Percentiles rank a stretch among this genome's conserved stretches.
Conservation (phyloP, 2,888 invertebrate species). For the Rhodophaea formosa region DNA sequence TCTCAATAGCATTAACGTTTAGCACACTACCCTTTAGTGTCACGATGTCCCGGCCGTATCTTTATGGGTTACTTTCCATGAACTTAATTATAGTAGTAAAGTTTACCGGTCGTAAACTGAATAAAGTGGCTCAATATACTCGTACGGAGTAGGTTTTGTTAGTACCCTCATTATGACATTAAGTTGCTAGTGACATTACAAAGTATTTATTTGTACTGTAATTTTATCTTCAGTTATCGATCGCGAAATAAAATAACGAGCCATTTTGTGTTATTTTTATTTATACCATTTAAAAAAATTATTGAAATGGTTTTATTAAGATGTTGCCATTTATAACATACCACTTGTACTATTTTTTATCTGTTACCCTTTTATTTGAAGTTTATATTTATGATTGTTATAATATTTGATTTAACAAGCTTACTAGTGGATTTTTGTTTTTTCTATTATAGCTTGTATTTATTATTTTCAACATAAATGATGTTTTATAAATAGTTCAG, state of each 20-base stretch:
- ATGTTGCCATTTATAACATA: too few species aligned
- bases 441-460: too few species aligned
- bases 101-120: conserved; percentile 16
- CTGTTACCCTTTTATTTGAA: too few species aligned
- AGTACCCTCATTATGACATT: neutral
- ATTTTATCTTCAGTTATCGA: neutral
- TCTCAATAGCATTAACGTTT: conserved; percentile 5
- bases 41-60: neutral
- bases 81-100: conserved; percentile 16
- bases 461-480: too few species aligned
- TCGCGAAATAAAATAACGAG: neutral
- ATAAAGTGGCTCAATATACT: conserved; percentile 2
- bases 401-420: too few species aligned
- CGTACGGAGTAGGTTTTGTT: neutral
- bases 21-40: neutral
- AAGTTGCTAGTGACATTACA: neutral
- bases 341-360: too few species aligned
- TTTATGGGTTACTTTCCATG: conserved; percentile 12
- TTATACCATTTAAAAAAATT: too few species aligned
- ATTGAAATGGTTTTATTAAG: too few species aligned
- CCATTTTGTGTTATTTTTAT: too few species aligned
- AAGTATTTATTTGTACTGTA: neutral
- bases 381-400: too few species aligned
- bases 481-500: too few species aligned
- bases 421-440: too few species aligned